A percentile compares a stretch with the other conserved stretches of the same genome.
phyloP scores from a whole-genome alignment of 1,140 invertebrate species.

The Pomacea maculata region DNA sequence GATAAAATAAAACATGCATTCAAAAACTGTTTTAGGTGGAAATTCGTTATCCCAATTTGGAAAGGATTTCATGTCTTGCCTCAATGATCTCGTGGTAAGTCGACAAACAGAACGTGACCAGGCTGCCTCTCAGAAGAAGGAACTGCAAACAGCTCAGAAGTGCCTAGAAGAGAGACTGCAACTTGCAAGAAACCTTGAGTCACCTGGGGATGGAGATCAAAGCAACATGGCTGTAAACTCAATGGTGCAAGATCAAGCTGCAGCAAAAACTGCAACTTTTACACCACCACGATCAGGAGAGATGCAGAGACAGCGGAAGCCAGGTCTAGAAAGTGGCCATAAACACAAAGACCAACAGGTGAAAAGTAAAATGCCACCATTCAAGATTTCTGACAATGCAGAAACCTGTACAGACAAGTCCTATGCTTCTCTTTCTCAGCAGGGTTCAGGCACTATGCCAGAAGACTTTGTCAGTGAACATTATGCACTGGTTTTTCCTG shows the following conservation, averaged over 20 bases:
- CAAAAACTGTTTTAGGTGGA: constrained; percentile 9
- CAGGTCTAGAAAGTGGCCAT: neutral
- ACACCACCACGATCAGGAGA: neutral
- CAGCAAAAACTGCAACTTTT: neutral
- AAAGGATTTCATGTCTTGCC: constrained; percentile 15
- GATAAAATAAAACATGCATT: neutral
- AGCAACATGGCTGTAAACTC: neutral
- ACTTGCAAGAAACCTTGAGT: constrained; percentile 9
- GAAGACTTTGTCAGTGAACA: neutral
- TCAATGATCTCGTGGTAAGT: neutral
- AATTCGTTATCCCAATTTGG: constrained; percentile 23
- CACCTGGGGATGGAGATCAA: neutral
- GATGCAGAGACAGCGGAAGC: too few species aligned
- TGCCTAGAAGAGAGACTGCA: constrained; percentile 12
- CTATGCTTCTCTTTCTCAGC: too few species aligned
- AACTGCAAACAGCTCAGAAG: constrained; percentile 15
- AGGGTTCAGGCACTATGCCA: too few species aligned
- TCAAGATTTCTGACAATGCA: too few species aligned
- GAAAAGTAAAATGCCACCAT: neutral
- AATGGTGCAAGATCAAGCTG: neutral
- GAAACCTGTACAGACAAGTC: too few species aligned
- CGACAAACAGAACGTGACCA: constrained; percentile 23
- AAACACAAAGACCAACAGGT: neutral
- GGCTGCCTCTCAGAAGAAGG: constrained; percentile 4
- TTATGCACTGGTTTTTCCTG: neutral